These are phyloP conservation scores for Salvator merianae DNA, from an alignment of 2,113 vertebrate species.

Conservation along the genomic window DNA sequence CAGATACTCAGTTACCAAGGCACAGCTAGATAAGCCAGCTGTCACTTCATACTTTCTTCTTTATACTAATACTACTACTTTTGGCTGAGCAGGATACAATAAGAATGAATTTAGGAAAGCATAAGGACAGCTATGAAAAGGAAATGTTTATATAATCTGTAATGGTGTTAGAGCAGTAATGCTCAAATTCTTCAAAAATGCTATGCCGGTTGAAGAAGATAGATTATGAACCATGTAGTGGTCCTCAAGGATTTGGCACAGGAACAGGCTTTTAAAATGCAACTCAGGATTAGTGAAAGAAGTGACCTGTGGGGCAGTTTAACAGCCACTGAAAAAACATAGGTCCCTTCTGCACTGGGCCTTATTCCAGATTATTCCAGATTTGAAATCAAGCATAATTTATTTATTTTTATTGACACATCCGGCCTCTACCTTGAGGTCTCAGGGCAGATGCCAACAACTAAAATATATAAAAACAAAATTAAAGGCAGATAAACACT, in stretches of 20 bases:
- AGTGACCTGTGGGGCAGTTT: conserved; percentile 31
- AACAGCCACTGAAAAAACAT: background rate
- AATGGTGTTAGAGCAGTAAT: conserved; percentile 31
- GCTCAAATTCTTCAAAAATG: background rate
- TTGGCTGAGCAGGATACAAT: background rate
- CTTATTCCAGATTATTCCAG: too few species aligned
- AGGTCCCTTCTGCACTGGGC: too few species aligned
- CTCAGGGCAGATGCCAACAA: too few species aligned
- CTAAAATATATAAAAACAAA: too few species aligned
- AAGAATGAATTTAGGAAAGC: accelerated
- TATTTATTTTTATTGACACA: too few species aligned
- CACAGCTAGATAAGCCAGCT: conserved; percentile 33
- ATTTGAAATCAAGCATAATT: too few species aligned
- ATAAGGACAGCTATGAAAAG: conserved; percentile 1
- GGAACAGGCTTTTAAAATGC: conserved; percentile 7
- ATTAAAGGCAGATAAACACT: too few species aligned
- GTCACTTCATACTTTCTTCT: conserved; percentile 35
- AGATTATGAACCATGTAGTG: conserved; percentile 29
- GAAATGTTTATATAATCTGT: background rate
- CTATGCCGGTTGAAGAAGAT: conserved; percentile 8
- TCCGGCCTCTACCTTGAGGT: too few species aligned
- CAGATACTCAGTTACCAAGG: conserved; percentile 41
- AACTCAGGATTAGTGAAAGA: conserved; percentile 38
- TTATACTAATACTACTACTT: conserved; percentile 23
- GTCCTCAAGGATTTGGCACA: conserved; percentile 8